Conservation (phyloP, 2,888 invertebrate species). For the Lepidocyrtinus sp. region DNA sequence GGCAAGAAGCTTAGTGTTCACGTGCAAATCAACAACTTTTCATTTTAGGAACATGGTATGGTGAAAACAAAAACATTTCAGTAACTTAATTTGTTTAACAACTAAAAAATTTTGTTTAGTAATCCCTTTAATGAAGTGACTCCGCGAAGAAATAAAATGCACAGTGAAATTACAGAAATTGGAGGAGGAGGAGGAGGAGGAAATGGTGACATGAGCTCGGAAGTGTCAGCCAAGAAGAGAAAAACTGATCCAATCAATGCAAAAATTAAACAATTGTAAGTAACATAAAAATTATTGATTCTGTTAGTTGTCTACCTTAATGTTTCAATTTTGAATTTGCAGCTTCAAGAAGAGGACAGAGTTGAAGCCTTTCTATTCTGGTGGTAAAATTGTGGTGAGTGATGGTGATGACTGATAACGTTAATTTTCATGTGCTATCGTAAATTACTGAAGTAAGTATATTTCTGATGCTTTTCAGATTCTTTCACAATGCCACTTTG, state of each 20-base stretch:
- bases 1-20: too few species aligned
- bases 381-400: slow-evolving; percentile 80
- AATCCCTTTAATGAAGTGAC: too few species aligned
- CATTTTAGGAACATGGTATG: too few species aligned
- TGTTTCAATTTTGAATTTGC: slow-evolving; percentile 69
- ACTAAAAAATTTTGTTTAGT: too few species aligned
- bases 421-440: too few species aligned
- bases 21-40: too few species aligned
- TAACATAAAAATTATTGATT: neutral
- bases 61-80: too few species aligned
- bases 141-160: neutral
- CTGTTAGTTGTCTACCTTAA: neutral
- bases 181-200: slow-evolving; percentile 19
- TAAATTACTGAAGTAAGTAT: too few species aligned
- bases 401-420: too few species aligned
- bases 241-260: slow-evolving; percentile 62
- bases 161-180: slow-evolving; percentile 28
- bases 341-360: slow-evolving; percentile 84
- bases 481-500: slow-evolving; percentile 74
- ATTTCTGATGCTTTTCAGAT: slow-evolving; percentile 60
- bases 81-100: too few species aligned
- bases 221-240: slow-evolving; percentile 12
- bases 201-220: too few species aligned
- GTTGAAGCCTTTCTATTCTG: slow-evolving; percentile 86
- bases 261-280: slow-evolving; percentile 68